Percentiles rank a stretch among this genome's conserved stretches.
Conservation (phyloP, 2,113 vertebrate species). For the Oenanthe oenanthe region DNA sequence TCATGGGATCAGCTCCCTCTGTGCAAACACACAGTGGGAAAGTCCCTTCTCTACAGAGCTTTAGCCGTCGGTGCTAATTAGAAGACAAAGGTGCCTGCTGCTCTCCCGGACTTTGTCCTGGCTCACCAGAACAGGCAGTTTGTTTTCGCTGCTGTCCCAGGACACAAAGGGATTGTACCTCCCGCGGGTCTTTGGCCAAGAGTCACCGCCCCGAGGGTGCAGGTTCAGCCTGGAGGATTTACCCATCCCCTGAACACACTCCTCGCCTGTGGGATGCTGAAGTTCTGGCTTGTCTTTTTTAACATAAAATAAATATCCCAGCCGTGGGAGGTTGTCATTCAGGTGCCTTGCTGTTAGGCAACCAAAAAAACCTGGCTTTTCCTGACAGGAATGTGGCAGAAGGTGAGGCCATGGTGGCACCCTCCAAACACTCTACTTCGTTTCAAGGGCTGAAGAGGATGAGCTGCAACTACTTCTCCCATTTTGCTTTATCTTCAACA, state of each 20-base stretch:
- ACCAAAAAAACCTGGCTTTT: background rate
- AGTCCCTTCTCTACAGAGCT: constrained; percentile 28
- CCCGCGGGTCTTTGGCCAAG: background rate
- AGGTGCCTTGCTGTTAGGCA: background rate
- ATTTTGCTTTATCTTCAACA: background rate
- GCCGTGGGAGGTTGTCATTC: background rate
- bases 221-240: background rate
- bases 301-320: background rate
- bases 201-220: background rate
- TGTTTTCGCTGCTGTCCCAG: background rate
- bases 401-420: background rate
- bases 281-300: background rate
- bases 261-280: background rate
- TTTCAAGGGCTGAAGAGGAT: background rate
- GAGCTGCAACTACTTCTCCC: background rate
- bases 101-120: background rate
- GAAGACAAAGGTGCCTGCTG: constrained; percentile 60
- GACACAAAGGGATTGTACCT: background rate
- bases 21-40: constrained; percentile 44
- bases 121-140: background rate
- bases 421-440: background rate
- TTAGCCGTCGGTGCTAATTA: constrained; percentile 46
- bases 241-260: background rate
- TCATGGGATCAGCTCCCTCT: constrained; percentile 30
- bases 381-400: background rate